Evolutionary conservation across 2,797 vertebrate species (phyloP).

Genomic region (Galago senegalensis): DNA sequence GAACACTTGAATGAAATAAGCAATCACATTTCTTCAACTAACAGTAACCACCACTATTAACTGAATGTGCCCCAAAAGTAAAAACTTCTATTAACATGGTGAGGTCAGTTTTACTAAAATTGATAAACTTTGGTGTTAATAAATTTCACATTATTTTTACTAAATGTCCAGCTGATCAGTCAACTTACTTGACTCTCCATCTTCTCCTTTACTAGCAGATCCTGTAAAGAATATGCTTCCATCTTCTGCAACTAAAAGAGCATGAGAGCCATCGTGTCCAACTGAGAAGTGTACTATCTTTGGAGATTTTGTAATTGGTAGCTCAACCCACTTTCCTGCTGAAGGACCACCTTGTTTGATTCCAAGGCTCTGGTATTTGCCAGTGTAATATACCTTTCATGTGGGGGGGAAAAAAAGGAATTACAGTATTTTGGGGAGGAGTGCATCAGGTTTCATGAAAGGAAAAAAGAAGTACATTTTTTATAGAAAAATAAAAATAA

Average conservation of each 20-base stretch:
- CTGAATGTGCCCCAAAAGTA: not conserved
- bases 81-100: conserved; percentile 23
- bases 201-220: conserved; percentile 99
- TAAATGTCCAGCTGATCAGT: not conserved
- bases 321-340: conserved; percentile 98
- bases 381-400: conserved; percentile 97
- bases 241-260: conserved; percentile 97
- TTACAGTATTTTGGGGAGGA: conserved; percentile 67
- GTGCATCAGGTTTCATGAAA: not conserved
- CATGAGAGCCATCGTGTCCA: conserved; percentile 98
- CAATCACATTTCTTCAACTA: not conserved
- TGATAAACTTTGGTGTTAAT: not conserved
- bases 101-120: not conserved
- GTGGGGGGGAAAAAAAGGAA: not conserved
- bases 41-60: not conserved
- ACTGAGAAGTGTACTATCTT: conserved; percentile 99
- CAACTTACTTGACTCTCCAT: conserved; percentile 97
- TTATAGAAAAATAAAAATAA: conserved; percentile 65
- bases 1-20: not conserved
- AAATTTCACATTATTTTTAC: conserved; percentile 32
- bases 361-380: conserved; percentile 99
- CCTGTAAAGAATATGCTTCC: conserved; percentile 99
- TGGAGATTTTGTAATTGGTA: conserved; percentile 98
- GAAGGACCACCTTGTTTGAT: conserved; percentile 99
- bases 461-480: not conserved